Base-by-base conservation (phyloP, 2,888 invertebrate genomes). In the Drosophila acutilabella region DNA sequence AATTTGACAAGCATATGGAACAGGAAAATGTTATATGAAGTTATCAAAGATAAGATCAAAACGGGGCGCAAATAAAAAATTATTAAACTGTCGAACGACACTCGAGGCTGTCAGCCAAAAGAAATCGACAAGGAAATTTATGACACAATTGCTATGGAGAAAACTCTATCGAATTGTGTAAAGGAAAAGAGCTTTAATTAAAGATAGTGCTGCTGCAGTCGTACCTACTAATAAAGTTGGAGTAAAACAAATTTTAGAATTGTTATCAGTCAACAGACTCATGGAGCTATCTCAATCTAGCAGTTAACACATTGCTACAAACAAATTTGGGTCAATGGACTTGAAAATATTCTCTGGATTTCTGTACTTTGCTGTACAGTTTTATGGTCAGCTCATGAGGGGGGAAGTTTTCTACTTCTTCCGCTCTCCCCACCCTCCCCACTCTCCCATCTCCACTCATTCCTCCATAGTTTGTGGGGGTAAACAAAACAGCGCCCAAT, bases 1-100 rank as follows among this genome's bases (percentile, higher is more conserved):
- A 83, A 83, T 82, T 74, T 82, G 83, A 83, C 86, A 83, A 77
- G 80, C 85, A 67, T 79, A 74, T 65, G 71, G 61, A 57, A 42
- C 45, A 54, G 45, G 26, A 42, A 58, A 51, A 52, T 44, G 40
- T 26, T 16, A 18, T 57, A 23, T 56, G 51, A 13, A 33, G 51
- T 41, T 36, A 64, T 52, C 59, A 18, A 6, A n/a, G 75, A 70
- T 73, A 73, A 60, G 57, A 78, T 79, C 81, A 30, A 64, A 74
- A 71, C 54, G 51, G 64, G 50, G 58, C 47, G 66, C 73, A 73
- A 36, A 36, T 65, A 75, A 51, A 57, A 75, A 81, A 81, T 85
- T 78, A 85, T 83, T 85, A 82, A 82, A 70, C 73, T 82, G 85
- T 82, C 85, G 73, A 66, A 64, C 80, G 71, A 81, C 73, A 85